Evolutionary conservation across 1,140 invertebrate species (phyloP).

Genomic region (Solen grandis): DNA sequence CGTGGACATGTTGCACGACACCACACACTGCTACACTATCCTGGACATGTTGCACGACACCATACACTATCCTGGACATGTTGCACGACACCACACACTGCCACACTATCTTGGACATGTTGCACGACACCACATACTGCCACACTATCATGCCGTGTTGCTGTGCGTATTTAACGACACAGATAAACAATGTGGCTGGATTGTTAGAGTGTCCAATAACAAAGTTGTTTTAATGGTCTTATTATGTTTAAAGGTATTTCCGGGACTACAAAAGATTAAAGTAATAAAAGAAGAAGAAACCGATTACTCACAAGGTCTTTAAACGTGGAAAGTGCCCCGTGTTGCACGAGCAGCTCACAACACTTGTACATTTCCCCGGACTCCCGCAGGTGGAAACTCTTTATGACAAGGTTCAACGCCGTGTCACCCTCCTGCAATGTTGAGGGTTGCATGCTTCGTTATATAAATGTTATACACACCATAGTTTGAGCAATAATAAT

Average conservation of each 20-base stretch:
- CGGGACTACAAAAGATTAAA: too few relatives aligned
- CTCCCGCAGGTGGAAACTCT: conserved; percentile 52
- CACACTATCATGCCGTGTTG: not conserved
- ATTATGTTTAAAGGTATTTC: too few relatives aligned
- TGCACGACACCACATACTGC: not conserved
- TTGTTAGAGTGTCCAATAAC: too few relatives aligned
- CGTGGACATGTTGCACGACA: too few relatives aligned
- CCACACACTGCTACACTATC: too few relatives aligned
- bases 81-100: not conserved
- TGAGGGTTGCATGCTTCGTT: not conserved
- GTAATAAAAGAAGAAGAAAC: too few relatives aligned
- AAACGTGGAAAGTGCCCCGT: conserved; percentile 59
- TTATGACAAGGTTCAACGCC: conserved; percentile 66
- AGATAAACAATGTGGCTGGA: too few relatives aligned
- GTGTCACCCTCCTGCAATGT: conserved; percentile 65
- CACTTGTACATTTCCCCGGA: conserved; percentile 53
- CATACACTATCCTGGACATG: not conserved
- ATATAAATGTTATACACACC: not conserved
- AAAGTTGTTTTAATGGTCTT: too few relatives aligned
- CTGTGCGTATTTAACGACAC: too few relatives aligned
- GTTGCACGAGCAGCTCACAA: conserved; percentile 51
- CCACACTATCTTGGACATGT: not conserved
- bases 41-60: not conserved
- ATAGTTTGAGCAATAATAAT: too few relatives aligned
- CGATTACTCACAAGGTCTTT: conserved; percentile 59